These are phyloP conservation scores for Enteromius unitaeniatus DNA, from an alignment of 2,797 vertebrate species.

Conservation along the genomic window DNA sequence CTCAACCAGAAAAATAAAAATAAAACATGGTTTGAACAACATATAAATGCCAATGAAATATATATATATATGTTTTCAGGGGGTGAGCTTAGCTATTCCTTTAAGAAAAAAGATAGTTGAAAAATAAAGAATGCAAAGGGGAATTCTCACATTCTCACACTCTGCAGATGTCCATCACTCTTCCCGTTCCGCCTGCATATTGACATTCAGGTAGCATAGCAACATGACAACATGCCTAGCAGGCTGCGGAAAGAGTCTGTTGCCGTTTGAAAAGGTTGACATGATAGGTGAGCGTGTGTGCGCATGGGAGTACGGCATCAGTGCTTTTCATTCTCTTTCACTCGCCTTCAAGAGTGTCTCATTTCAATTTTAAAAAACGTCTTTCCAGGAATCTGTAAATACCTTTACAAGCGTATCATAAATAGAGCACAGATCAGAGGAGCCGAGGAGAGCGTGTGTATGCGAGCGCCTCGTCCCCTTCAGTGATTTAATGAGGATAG, in stretches of 20 bases:
- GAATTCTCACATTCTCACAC: slow-evolving; percentile 33
- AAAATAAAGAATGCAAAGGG: not conserved
- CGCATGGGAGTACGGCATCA: slow-evolving; percentile 62
- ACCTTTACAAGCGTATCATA: slow-evolving; percentile 72
- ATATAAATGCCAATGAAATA: not conserved
- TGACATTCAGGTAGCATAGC: slow-evolving; percentile 83
- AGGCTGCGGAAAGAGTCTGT: slow-evolving; percentile 75
- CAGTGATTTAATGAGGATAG: slow-evolving; percentile 69
- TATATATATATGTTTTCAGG: not conserved
- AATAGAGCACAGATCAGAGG: slow-evolving; percentile 65
- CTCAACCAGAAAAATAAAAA: not conserved
- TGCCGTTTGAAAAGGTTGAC: slow-evolving; percentile 82
- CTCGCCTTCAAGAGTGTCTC: slow-evolving; percentile 63
- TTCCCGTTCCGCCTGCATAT: slow-evolving; percentile 71
- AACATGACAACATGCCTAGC: slow-evolving; percentile 81
- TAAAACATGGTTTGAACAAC: not conserved
- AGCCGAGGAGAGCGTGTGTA: slow-evolving; percentile 30
- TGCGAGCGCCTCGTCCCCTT: slow-evolving; percentile 42
- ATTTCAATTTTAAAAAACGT: slow-evolving; percentile 77
- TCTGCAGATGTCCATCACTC: slow-evolving; percentile 68
- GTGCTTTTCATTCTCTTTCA: slow-evolving; percentile 70
- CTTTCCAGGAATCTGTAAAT: slow-evolving; percentile 74
- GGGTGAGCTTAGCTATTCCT: not conserved
- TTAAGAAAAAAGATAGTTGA: slow-evolving; percentile 3
- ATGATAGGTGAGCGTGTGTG: slow-evolving; percentile 65